Conservation (phyloP, 2,888 invertebrate species). For the Nesidiocoris tenuis region DNA sequence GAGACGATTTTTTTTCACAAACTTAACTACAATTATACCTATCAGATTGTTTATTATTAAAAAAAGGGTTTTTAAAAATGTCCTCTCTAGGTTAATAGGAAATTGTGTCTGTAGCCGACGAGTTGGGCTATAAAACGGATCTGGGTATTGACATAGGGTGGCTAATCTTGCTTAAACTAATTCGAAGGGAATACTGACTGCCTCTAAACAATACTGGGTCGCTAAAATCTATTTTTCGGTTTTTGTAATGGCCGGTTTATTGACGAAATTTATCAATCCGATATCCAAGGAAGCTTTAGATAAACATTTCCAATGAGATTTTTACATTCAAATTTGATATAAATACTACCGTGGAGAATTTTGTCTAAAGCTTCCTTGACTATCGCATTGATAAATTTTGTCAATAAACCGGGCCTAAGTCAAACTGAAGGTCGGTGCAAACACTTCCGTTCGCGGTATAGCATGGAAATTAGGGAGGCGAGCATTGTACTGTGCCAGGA, state of each 20-base stretch:
- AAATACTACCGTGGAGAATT: too few relatives aligned
- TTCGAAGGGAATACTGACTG: not conserved
- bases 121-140: not conserved
- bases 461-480: not conserved
- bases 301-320: too few relatives aligned
- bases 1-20: not conserved
- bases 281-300: too few relatives aligned
- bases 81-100: not conserved
- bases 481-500: constrained; percentile 40
- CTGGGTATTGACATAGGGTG: not conserved
- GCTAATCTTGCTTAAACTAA: not conserved
- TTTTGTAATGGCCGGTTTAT: too few relatives aligned
- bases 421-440: not conserved
- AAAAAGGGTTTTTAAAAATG: not conserved
- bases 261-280: too few relatives aligned
- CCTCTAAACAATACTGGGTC: not conserved
- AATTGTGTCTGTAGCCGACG: not conserved
- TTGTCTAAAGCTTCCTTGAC: too few relatives aligned
- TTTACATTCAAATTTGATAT: too few relatives aligned
- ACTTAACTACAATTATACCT: not conserved
- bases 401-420: too few relatives aligned
- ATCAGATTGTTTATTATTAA: not conserved
- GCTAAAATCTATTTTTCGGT: not conserved
- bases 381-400: too few relatives aligned
- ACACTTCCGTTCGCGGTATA: not conserved